A percentile compares a stretch with the other conserved stretches of the same genome.
phyloP scores from a whole-genome alignment of 92 coral and sea anemone species.

The Phymanthus crucifer region DNA sequence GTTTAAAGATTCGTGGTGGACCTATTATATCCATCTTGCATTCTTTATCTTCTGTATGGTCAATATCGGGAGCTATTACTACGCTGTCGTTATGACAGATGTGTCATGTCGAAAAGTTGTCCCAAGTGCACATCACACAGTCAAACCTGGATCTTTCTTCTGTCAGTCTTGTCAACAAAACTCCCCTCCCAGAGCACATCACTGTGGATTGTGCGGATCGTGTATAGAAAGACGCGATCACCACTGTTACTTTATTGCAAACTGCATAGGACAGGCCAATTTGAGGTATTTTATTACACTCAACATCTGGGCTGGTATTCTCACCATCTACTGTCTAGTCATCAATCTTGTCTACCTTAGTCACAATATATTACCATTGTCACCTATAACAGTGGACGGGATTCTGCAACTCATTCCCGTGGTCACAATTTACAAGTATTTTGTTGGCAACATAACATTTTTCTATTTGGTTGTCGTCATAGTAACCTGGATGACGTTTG shows the following conservation, averaged over 20 bases:
- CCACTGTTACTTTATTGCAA: conserved; percentile 75
- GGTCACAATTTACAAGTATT: conserved; percentile 72
- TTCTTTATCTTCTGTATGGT: conserved; percentile 54
- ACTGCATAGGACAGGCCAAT: conserved; percentile 77
- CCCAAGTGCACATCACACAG: conserved; percentile 9
- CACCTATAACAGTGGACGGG: conserved; percentile 74
- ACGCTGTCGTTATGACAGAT: conserved; percentile 58
- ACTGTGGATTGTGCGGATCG: conserved; percentile 65
- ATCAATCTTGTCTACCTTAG: conserved; percentile 67
- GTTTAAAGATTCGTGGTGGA: conserved; percentile 35
- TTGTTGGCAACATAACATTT: conserved; percentile 64
- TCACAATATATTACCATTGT: conserved; percentile 48
- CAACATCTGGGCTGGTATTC: conserved; percentile 52
- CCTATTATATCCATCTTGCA: conserved; percentile 35
- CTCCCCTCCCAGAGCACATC: conserved; percentile 88
- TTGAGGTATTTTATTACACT: conserved; percentile 64
- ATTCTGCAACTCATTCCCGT: conserved; percentile 59
- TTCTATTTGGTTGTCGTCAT: conserved; percentile 56
- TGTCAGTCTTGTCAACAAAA: conserved; percentile 83
- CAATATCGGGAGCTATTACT: conserved; percentile 48
- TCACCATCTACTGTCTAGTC: conserved; percentile 48
- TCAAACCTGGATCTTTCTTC: conserved; percentile 52
- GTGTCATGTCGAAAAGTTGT: conserved; percentile 52
- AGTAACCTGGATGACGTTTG: conserved; percentile 73
- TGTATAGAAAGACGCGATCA: conserved; percentile 80